Base-by-base conservation (phyloP, 2,888 invertebrate genomes). In the Antitype chi region DNA sequence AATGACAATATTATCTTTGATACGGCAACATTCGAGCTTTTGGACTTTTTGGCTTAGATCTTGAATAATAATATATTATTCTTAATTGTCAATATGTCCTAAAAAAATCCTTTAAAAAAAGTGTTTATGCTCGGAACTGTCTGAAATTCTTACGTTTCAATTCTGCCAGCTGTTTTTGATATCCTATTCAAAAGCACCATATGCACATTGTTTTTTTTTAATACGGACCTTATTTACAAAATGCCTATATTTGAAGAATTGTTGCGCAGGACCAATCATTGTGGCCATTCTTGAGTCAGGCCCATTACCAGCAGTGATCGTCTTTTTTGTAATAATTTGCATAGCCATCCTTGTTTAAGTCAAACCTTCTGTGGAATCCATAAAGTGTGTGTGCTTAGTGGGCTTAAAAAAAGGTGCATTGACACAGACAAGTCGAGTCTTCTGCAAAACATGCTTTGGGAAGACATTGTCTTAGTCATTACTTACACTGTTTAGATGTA, bases 1-100 rank as follows among this genome's bases (percentile, higher is more conserved):
- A 74, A 72, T 47, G 17, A 52, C 20, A n/a, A 20, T 55, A 59
- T 52, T 67, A 1, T 68, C 5, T 81, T 80, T 82, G n/a, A 25
- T 55, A 55, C 11, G 57, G 38, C n/a, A 47, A 55, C 17, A 3
- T 59, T 25, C 1, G 15, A 38, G 13, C 6, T 64, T 59, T 47
- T 47, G 5, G 20, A 8, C 2, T 49, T 1, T 32, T 52, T 43
- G 23, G 7, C 2, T 8, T 17, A 59, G 25, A 25, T 66, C 47
- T 66, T 25, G 20, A 20, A 13, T n/a, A n/a, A n/a, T n/a, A n/a
- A n/a, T 20, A 7, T 25, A 60, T 38, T 23, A 7, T 17, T 69
- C 13, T 28, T 8, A 20, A 9, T 23, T 15, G 8, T 20, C 17
- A 25, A 49, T 28, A 49, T 57, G 9, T 20, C 1, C 1, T 7